Conservation (phyloP, 2,113 vertebrate genomes). For the Petaurus breviceps region DNA sequence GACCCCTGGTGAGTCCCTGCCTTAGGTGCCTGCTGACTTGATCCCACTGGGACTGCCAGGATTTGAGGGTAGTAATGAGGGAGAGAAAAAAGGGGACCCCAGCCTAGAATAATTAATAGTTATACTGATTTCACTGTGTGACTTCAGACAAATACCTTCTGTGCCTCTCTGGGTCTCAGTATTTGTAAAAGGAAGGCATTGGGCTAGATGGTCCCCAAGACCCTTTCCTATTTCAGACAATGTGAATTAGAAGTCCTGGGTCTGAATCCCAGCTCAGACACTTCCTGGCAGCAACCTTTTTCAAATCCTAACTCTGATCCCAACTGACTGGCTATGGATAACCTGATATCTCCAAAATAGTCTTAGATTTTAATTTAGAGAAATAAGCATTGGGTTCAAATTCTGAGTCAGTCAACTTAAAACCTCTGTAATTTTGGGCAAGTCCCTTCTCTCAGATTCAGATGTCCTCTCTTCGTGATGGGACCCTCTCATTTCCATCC, state of each 20-base stretch:
- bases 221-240: neutral
- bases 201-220: neutral
- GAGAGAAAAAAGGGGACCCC: fast-evolving
- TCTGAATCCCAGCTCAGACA: neutral
- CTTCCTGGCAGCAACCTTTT: neutral
- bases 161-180: neutral
- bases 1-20: neutral
- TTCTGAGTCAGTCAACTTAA: neutral
- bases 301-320: neutral
- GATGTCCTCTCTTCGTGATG: neutral
- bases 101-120: fast-evolving
- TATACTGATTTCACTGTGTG: neutral
- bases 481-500: neutral
- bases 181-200: neutral
- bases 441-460: neutral
- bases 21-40: too few species aligned
- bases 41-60: neutral
- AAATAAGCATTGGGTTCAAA: neutral
- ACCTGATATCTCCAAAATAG: neutral
- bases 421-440: neutral
- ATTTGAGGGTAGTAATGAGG: too few species aligned
- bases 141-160: neutral
- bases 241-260: neutral
- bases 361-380: neutral
- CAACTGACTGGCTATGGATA: neutral